Base-by-base conservation (phyloP, 2,888 invertebrate species). In the Tenthredo mesomela region DNA sequence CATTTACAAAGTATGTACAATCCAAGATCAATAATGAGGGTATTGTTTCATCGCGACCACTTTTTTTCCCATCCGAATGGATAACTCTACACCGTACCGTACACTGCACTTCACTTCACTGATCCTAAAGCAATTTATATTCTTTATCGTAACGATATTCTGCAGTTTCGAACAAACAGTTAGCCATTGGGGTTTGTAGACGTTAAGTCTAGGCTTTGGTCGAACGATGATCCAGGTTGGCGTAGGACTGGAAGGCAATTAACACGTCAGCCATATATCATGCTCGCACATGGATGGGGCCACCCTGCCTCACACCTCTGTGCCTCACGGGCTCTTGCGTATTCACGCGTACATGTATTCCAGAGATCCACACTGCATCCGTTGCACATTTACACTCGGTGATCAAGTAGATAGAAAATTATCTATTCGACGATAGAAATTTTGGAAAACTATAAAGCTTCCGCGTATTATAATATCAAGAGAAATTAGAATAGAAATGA, bases 191-290 rank as follows among this genome's bases (percentile, higher is more conserved):
- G 73, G 18, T 77, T 54, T 50, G 50, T 77, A 77, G 77, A 80
- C 80, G 58, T 61, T 37, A 37, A 80, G 80, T 58, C 80, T 61
- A 80, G 58, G 80, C 58, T 67, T 37, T 10, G 82, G 43, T 70
- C 65, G 29, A 67, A 82, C 67, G 67, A 58, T 70, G 82, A 82
- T 82, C 65, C 82, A 82, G 67, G 82, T 47, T 82, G 82, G 82
- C 65, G 82, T 82, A 82, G 82, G 70, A 82, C 82, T 82, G 82
- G 82, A 70, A 70, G 82, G 82, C 82, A 82, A 82, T 82, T 82
- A 82, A 82, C 82, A 82, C 82, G 82, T 82, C 82, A 82, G 70
- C 82, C 82, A 82, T 82, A 82, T 82, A 82, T 82, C 82, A 82
- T 82, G 82, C 82, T 82, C 82, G 47, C 82, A 47, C 67, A 82